Evolutionary conservation across 2,888 invertebrate species (phyloP).

Genomic region (Chelonus formosanus): DNA sequence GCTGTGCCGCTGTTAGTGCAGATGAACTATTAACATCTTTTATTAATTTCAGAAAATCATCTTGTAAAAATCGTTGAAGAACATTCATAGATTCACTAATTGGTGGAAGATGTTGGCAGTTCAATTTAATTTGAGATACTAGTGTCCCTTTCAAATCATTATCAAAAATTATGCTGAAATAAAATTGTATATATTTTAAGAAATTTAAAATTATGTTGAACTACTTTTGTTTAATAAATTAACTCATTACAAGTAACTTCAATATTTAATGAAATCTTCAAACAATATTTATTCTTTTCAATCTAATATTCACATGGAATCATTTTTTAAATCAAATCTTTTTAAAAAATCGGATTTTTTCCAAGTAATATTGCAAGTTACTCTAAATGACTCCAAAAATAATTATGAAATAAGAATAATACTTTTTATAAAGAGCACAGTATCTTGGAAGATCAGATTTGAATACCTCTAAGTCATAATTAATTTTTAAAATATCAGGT

Average conservation of each 20-base stretch:
- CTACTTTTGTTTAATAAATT: too few species aligned
- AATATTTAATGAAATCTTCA: too few species aligned
- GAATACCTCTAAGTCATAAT: slow-evolving; percentile 53
- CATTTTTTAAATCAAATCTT: too few species aligned
- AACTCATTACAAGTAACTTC: too few species aligned
- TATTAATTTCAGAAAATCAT: slow-evolving; percentile 60
- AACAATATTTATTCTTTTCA: too few species aligned
- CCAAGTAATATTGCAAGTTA: too few species aligned
- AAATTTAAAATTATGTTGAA: too few species aligned
- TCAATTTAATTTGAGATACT: slow-evolving; percentile 54
- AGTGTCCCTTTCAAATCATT: slow-evolving; percentile 58
- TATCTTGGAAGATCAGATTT: slow-evolving; percentile 55
- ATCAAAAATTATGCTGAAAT: slow-evolving; percentile 52
- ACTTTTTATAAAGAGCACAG: slow-evolving; percentile 59
- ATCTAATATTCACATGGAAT: too few species aligned
- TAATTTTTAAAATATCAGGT: slow-evolving; percentile 54
- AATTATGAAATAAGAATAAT: neutral
- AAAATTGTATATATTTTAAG: too few species aligned
- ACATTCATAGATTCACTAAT: slow-evolving; percentile 60
- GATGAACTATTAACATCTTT: slow-evolving; percentile 55
- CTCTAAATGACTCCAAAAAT: neutral
- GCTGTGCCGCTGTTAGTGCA: slow-evolving; percentile 25
- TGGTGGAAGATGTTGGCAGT: slow-evolving; percentile 59
- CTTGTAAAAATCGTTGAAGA: slow-evolving; percentile 61
- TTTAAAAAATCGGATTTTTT: too few species aligned